These are phyloP conservation scores for rabbit (Oryctolagus cuniculus) DNA, from an alignment of 2,113 vertebrate species.

Conservation along the genomic window mOryCun1.1 NC_091433.1:137249501-137250000, in stretches of 20 bases:
- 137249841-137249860: background rate
- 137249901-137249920: too few relatives aligned
- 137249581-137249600: background rate
- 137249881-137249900: too few relatives aligned
- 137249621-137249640: background rate
- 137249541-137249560: background rate
- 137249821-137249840: background rate
- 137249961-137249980: too few relatives aligned
- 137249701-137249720: background rate
- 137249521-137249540: background rate
- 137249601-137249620: background rate
- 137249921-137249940: too few relatives aligned
- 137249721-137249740: background rate
- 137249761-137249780: background rate
- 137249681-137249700: background rate
- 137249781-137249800: background rate
- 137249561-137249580: background rate
- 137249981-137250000: too few relatives aligned
- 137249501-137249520: background rate
- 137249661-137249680: background rate
- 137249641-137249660: background rate
- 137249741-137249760: background rate
- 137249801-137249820: background rate
- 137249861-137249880: too few relatives aligned
- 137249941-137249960: too few relatives aligned